Base-by-base conservation (phyloP, 1,140 invertebrate species). In the Drosophila athabasca region DNA sequence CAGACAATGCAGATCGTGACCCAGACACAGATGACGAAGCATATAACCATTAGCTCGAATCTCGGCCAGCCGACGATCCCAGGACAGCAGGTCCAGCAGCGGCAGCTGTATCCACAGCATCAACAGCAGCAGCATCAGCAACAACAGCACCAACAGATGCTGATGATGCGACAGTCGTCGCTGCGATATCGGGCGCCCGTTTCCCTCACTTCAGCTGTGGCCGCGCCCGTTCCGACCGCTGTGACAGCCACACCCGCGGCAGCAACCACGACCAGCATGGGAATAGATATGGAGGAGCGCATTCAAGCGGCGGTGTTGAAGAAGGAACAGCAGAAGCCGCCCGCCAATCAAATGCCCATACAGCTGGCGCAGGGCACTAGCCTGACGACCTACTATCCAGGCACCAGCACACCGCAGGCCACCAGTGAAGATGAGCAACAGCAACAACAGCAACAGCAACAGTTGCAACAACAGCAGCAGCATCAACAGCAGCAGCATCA, bases 261-360 rank as follows among this genome's bases (percentile, higher is more conserved):
- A 45, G 22, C 73, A 13, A 62, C 19, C 19, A 19, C 35, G 1
- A 64, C 52, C 15, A 59, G 15, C 6, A 68, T 82, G 51, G 90
- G 79, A 2, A 24, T 90, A 39, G 90, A 91, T 49, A 44, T 91
- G 22, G 90, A 91, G 57, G 90, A 91, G 19, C 75, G 88, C 22
- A 91, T 91, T 35, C 82, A 90, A 45, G 90, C 90, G 2, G 88
- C 83, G 0, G 79, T 91, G 22, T 68, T 91, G 0, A 91, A 90
- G 26, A 91, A 91, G 58, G 83, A 91, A 43, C 76, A 85, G 45
- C 76, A 77, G 13, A 81, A 91, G 41, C 70, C 77, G 0, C 29
- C 53, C 8, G 1, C 22, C 11, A 19, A 60, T 15, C 59, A 64
- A 17, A 13, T 74, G 19, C 26, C 76, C 9, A 76, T 79, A 51